phyloP scores from a whole-genome alignment of 2,113 vertebrate genomes.

The Sinocyclocheilus rhinocerous region DNA sequence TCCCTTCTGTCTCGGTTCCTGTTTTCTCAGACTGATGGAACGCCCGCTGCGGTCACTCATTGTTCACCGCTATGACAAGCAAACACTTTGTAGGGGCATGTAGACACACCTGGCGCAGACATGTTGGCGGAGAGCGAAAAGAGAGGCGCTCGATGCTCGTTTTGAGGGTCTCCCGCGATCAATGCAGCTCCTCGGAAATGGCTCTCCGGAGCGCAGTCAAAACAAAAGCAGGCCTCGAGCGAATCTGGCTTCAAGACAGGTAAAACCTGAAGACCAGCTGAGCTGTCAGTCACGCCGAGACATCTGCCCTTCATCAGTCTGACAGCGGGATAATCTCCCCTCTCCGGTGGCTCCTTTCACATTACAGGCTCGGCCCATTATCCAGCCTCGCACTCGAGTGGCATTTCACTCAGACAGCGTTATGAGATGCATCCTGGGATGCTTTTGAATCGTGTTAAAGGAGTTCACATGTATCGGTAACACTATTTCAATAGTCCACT shows the following conservation, averaged over 20 bases:
- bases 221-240: slow-evolving; percentile 17
- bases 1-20: slow-evolving; percentile 18
- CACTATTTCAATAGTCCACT: background rate
- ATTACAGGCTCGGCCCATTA: background rate
- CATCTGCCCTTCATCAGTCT: slow-evolving; percentile 41
- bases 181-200: slow-evolving; percentile 37
- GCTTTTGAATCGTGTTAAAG: background rate
- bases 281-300: slow-evolving; percentile 26
- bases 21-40: background rate
- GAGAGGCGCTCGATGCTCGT: no score
- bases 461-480: background rate
- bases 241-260: slow-evolving; percentile 29
- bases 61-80: background rate
- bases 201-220: slow-evolving; percentile 3
- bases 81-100: slow-evolving; percentile 37
- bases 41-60: slow-evolving; percentile 31
- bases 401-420: background rate
- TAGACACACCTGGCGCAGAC: slow-evolving; percentile 41
- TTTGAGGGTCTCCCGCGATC: no score
- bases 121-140: background rate
- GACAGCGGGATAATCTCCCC: slow-evolving; percentile 27
- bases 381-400: background rate
- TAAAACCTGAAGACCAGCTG: slow-evolving; percentile 39
- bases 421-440: background rate
- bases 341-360: slow-evolving; percentile 32